Conservation (phyloP, 2,113 vertebrate species). For the Aegithalos caudatus region DNA sequence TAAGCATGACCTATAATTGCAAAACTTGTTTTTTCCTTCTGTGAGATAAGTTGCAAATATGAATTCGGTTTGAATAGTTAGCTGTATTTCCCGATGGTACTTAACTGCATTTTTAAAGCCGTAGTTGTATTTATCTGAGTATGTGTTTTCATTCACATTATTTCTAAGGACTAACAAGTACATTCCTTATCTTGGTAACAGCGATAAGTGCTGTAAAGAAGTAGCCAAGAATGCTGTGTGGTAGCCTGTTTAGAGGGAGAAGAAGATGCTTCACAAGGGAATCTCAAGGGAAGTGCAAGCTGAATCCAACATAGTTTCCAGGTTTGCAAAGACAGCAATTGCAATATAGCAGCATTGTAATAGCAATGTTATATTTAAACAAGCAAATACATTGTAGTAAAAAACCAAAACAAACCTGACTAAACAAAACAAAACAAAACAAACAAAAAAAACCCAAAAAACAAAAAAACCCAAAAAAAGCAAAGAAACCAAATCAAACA, state of each 20-base stretch:
- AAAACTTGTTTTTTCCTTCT: not conserved
- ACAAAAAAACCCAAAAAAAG: not conserved
- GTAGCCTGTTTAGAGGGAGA: not conserved
- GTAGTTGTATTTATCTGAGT: too few species aligned
- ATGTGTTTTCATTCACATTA: not conserved
- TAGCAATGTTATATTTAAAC: not conserved
- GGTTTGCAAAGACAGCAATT: not conserved
- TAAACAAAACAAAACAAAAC: not conserved
- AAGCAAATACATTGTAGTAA: not conserved
- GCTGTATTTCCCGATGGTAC: not conserved
- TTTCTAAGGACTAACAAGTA: not conserved
- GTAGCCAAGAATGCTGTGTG: not conserved
- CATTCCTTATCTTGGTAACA: not conserved
- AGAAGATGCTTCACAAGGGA: not conserved
- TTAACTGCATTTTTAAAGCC: not conserved
- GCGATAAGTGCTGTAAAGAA: not conserved
- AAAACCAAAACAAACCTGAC: not conserved
- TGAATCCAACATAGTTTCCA: not conserved
- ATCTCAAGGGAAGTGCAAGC: not conserved
- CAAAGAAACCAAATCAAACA: not conserved
- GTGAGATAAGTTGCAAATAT: not conserved
- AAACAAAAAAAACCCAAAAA: too few species aligned
- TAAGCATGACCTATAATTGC: not conserved
- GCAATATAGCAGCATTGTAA: not conserved
- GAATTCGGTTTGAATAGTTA: not conserved